Percentiles rank a stretch among this genome's conserved stretches.
These are phyloP conservation scores for Phylloscopus whistleri DNA, from an alignment of 2,113 vertebrate genomes.

Conservation along the genomic window DNA sequence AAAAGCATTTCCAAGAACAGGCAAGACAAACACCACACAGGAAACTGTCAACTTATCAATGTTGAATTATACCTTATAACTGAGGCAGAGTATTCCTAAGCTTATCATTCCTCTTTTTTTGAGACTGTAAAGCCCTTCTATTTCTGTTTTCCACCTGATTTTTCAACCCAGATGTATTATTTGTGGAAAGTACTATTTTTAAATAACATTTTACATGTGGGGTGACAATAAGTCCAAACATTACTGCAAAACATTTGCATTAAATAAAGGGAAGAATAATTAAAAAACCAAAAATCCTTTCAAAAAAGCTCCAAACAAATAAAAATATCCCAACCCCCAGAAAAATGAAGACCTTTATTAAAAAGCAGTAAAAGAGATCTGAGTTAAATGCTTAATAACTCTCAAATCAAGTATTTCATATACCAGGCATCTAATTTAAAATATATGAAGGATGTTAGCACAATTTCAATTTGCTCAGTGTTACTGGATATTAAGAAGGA, in stretches of 20 bases:
- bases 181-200: constrained; percentile 9
- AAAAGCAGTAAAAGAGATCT: neutral
- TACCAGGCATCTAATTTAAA: constrained; percentile 15
- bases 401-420: neutral
- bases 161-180: neutral
- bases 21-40: neutral
- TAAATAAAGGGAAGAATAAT: neutral
- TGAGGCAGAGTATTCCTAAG: neutral
- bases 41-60: neutral
- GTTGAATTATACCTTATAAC: neutral
- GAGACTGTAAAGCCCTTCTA: neutral
- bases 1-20: neutral
- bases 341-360: neutral
- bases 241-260: neutral
- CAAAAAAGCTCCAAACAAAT: neutral
- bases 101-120: neutral
- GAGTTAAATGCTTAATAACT: neutral
- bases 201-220: neutral
- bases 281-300: neutral
- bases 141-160: neutral
- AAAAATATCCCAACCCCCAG: neutral
- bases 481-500: constrained; percentile 38
- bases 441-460: constrained; percentile 36
- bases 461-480: constrained; percentile 27
- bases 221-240: neutral